Evolutionary conservation across 2,797 vertebrate species (phyloP).

Genomic region (Toxotes lorentzi): DNA sequence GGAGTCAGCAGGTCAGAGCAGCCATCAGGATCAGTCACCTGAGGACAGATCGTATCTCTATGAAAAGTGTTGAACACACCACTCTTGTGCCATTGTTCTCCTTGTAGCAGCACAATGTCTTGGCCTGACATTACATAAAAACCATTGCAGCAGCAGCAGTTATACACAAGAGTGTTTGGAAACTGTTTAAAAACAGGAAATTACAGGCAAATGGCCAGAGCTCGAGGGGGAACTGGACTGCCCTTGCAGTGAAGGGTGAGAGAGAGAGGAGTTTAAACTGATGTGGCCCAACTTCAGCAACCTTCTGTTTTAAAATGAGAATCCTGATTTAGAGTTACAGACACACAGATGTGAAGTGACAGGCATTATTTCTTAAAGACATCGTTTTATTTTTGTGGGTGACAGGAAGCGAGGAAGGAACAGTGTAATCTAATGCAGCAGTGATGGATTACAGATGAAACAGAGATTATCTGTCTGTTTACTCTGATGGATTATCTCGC

Average conservation of each 20-base stretch:
- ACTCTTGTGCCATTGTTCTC: constrained; percentile 39
- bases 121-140: constrained; percentile 43
- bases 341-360: neutral
- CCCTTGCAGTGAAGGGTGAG: neutral
- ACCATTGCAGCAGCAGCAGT: constrained; percentile 36
- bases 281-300: neutral
- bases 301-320: neutral
- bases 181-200: constrained; percentile 81
- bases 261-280: neutral
- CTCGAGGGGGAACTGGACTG: constrained; percentile 55
- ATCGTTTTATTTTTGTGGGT: neutral
- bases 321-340: neutral
- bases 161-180: constrained; percentile 49
- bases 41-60: constrained; percentile 10
- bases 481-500: constrained; percentile 2
- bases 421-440: too few species aligned
- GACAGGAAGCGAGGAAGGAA: neutral
- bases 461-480: constrained; percentile 14
- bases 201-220: constrained; percentile 63
- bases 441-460: constrained; percentile 29
- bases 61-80: constrained; percentile 2
- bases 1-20: neutral
- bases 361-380: neutral
- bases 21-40: constrained; percentile 1
- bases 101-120: neutral